Percentiles rank a stretch among this genome's conserved stretches.
Conservation (phyloP, 2,113 vertebrate species). For the Anarrhichthys ocellatus region DNA sequence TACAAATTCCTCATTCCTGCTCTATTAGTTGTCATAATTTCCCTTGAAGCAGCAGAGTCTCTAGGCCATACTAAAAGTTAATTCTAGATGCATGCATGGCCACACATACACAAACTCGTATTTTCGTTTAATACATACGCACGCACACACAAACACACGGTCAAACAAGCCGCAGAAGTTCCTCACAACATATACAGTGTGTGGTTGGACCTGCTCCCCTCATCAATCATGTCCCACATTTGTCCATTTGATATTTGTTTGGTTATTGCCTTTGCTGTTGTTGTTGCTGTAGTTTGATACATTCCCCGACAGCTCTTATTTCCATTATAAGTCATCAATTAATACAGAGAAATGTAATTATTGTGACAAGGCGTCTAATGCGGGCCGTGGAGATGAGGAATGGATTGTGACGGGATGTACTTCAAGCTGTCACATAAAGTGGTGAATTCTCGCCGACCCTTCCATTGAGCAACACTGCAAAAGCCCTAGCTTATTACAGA, state of each 20-base stretch:
- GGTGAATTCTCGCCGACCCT: constrained; percentile 46
- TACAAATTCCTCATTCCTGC: constrained; percentile 71
- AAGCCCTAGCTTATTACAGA: constrained; percentile 37
- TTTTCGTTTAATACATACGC: constrained; percentile 29
- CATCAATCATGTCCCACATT: constrained; percentile 78
- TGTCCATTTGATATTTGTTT: constrained; percentile 79
- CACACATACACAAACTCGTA: constrained; percentile 20
- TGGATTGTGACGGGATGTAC: constrained; percentile 73
- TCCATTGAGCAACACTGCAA: constrained; percentile 35
- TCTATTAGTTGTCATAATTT: constrained; percentile 71
- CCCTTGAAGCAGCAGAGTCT: constrained; percentile 52
- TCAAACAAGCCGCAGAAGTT: constrained; percentile 50
- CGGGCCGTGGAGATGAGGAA: constrained; percentile 67
- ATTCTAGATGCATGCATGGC: constrained; percentile 26
- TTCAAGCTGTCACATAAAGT: constrained; percentile 69
- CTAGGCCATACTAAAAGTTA: constrained; percentile 46
- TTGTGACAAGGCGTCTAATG: constrained; percentile 78
- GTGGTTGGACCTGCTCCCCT: constrained; percentile 42
- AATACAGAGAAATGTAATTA: constrained; percentile 82
- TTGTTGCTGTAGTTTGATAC: constrained; percentile 77
- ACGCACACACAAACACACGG: constrained; percentile 1
- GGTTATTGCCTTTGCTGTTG: constrained; percentile 75
- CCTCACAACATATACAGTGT: constrained; percentile 44
- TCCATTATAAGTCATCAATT: constrained; percentile 82
- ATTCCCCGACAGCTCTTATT: constrained; percentile 79